phyloP scores from a whole-genome alignment of 2,797 vertebrate genomes.

The Emydoidea blandingii region DNA sequence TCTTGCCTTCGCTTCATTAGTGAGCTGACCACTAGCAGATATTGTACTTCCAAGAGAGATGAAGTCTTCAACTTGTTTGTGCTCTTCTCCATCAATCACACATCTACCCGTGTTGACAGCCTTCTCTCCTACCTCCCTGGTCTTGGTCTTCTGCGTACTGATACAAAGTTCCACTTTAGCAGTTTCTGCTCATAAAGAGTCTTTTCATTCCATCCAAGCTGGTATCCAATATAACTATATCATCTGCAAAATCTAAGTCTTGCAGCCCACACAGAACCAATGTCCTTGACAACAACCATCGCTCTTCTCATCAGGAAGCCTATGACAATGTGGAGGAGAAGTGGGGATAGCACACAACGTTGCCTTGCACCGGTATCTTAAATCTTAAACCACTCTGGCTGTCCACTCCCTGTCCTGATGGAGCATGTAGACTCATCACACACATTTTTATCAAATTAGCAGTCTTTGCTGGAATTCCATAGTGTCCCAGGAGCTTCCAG shows the following conservation, averaged over 20 bases:
- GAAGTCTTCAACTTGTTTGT: neutral
- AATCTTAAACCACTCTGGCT: neutral
- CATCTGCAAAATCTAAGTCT: neutral
- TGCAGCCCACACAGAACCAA: neutral
- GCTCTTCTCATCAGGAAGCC: neutral
- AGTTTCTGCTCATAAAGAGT: neutral
- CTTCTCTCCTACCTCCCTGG: neutral
- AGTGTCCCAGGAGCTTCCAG: neutral
- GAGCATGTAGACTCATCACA: neutral
- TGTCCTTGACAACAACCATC: neutral
- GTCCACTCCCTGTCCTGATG: neutral
- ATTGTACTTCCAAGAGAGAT: neutral
- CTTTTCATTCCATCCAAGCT: neutral
- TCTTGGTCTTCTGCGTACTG: neutral
- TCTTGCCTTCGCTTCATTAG: neutral
- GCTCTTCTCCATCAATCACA: neutral
- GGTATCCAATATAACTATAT: neutral
- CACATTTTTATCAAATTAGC: neutral
- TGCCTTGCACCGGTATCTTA: neutral
- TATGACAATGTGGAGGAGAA: neutral
- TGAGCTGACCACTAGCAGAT: neutral
- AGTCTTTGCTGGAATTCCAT: neutral
- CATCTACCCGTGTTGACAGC: neutral
- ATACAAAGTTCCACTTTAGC: neutral
- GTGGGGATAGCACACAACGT: neutral